Evolutionary conservation across 2,113 vertebrate species (phyloP), one percentile per base, ranked within the genome.

Genomic region (Eonycteris spelaea): DNA sequence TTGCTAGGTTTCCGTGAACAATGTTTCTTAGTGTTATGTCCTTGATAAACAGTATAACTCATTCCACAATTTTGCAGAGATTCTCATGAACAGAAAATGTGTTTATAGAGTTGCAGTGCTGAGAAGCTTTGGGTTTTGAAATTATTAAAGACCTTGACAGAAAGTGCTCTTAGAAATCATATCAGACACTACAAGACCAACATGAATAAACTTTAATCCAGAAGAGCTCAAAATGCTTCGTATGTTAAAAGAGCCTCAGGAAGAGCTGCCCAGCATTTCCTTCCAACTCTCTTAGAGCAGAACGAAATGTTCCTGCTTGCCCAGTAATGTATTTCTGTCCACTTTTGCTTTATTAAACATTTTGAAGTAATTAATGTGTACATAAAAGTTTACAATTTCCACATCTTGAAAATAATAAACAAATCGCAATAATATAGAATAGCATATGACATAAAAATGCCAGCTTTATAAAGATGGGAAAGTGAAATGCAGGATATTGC

Each of bases 1-100:
- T 83, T 92, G 26, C n/a, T 89, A 68, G 28, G 33, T 51, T 90
- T 91, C 59, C 78, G 24, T 80, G 33, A 96, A 91, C 67, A 83
- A 68, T 94, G 35, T 45, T 95, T 87, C 67, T 73, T 73, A 82
- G 22, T 84, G 38, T 80, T 59, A 11, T 89, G 55, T 85, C 45
- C 77, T 94, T 97, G 75, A 88, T 61, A 79, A 45, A 45, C 40
- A 90, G 28, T 24, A 93, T 33, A 79, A 59, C 12, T 45, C 15
- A 51, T 68, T 71, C 30, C 30, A 77, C 7, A 94, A 38, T 94
- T 95, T 97, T 84, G 63, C 28, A 59, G 22, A 92, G 24, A 38
- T 30, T 96, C n/a, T 78, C 63, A 68, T 1, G 4, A 95, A 75
- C 28, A 90, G 9, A 90, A 95, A 53, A 0, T 35, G 6, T 43